Conservation (phyloP, 2,797 vertebrate genomes). For the Siniperca undulata region DNA sequence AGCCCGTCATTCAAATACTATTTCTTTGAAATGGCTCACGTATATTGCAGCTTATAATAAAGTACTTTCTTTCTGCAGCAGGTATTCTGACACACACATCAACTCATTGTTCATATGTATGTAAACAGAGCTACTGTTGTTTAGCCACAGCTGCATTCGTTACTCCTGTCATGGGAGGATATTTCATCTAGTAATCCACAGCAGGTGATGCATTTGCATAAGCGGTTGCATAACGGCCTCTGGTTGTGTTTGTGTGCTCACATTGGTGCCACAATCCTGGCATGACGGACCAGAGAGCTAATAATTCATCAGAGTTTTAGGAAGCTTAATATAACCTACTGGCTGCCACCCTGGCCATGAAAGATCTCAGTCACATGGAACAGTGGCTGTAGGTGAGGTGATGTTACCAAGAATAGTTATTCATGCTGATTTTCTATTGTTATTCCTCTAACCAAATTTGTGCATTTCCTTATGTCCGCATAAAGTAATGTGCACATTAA, state of each 20-base stretch:
- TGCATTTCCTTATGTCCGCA: conserved; percentile 9
- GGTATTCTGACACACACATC: conserved; percentile 6
- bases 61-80: neutral
- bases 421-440: conserved; percentile 19
- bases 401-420: conserved; percentile 33
- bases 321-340: conserved; percentile 36
- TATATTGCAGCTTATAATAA: neutral
- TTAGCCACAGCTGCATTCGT: conserved; percentile 31
- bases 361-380: conserved; percentile 30
- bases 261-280: conserved; percentile 38
- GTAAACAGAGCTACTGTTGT: conserved; percentile 15
- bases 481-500: neutral
- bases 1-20: conserved; percentile 6
- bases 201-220: conserved; percentile 68
- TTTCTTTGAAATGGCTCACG: neutral
- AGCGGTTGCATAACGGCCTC: conserved; percentile 53
- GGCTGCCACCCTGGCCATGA: conserved; percentile 30
- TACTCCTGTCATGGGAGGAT: conserved; percentile 29
- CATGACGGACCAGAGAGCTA: conserved; percentile 26
- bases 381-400: conserved; percentile 29
- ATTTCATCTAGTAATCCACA: conserved; percentile 54
- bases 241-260: conserved; percentile 34
- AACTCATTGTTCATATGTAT: neutral
- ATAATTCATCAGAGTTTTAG: conserved; percentile 52
- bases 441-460: conserved; percentile 2